Conservation (phyloP, 1,140 invertebrate species). For the Tetramorium simillimum region DNA sequence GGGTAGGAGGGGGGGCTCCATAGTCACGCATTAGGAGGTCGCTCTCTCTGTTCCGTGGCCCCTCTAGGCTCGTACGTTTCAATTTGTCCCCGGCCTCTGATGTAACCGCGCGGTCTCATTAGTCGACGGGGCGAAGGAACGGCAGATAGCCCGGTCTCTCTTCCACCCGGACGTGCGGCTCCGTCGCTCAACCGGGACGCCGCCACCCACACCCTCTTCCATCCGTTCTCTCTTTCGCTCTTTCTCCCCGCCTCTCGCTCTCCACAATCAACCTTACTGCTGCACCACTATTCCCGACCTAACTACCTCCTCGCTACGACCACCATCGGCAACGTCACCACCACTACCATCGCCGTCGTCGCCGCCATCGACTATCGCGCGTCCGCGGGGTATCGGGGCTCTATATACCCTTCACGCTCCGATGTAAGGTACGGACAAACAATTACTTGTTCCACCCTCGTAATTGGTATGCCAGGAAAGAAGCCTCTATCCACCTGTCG, state of each 20-base stretch:
- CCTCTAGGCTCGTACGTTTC: slow-evolving; percentile 83
- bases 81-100: slow-evolving; percentile 83
- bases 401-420: slow-evolving; percentile 43
- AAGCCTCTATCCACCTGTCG: slow-evolving; percentile 79
- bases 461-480: slow-evolving; percentile 80
- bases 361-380: slow-evolving; percentile 15
- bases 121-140: slow-evolving; percentile 71
- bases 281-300: slow-evolving; percentile 74
- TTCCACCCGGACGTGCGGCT: slow-evolving; percentile 40
- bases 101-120: slow-evolving; percentile 84
- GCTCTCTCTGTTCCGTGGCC: slow-evolving; percentile 69
- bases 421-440: slow-evolving; percentile 79
- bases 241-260: slow-evolving; percentile 68
- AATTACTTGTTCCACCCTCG: slow-evolving; percentile 78
- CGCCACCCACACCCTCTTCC: neutral
- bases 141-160: slow-evolving; percentile 62
- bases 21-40: slow-evolving; percentile 78
- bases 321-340: slow-evolving; percentile 59
- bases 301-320: slow-evolving; percentile 67
- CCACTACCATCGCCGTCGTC: slow-evolving; percentile 24
- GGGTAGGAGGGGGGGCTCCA: slow-evolving; percentile 18
- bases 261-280: slow-evolving; percentile 82
- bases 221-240: slow-evolving; percentile 50
- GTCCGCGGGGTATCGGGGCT: slow-evolving; percentile 48
- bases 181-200: slow-evolving; percentile 16